Evolutionary conservation across 64 coral and sea anemone species (phyloP), one percentile per base, ranked within the genome.

Genomic region (Dendronephthya gigantea): DNA sequence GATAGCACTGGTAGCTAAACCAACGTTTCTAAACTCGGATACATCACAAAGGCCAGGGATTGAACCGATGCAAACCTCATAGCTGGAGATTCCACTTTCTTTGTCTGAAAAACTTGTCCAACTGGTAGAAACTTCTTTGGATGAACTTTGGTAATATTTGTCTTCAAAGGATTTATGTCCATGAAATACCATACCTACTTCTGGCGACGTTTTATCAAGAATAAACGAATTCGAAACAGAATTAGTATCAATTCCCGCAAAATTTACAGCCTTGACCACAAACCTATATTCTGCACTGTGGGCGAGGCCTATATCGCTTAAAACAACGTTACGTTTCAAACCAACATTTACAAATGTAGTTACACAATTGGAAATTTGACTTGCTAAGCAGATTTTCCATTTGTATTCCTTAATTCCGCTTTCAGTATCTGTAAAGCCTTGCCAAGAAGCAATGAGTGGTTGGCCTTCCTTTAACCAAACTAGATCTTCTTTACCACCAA

Each of bases 31-130:
- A 19, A 36, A 79, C 19, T 19, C 31, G 22, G 34, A 7, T 4
- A 79, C 32, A 79, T 79, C 72, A 29, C 72, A 79, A 0, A 79
- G 37, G 12, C 31, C 32, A 79, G 72, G 72, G n/a, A 36, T 59
- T 0, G 92, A 88, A 68, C 95, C 93, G 17, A 98, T 84, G 16
- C 92, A 91, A 43, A 98, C 39, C 41, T 98, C 95, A 82, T 51
- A 93, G 36, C 66, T 86, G 1, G 55, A 68, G 9, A 98, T 81
- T 22, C 87, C 87, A 38, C 89, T 91, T 82, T 98, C 95, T 8
- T 40, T 17, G 22, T 98, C 95, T 39, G 0, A 33, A 39, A 79
- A 79, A 36, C 48, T 32, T 83, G 36, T 43, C 92, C 92, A 94
- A 29, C 74, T 86, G 6, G 65, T 87, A 15, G 70, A 82, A 25